phyloP scores from a whole-genome alignment of 2,888 invertebrate species.

The Drosophila quinaria region DNA sequence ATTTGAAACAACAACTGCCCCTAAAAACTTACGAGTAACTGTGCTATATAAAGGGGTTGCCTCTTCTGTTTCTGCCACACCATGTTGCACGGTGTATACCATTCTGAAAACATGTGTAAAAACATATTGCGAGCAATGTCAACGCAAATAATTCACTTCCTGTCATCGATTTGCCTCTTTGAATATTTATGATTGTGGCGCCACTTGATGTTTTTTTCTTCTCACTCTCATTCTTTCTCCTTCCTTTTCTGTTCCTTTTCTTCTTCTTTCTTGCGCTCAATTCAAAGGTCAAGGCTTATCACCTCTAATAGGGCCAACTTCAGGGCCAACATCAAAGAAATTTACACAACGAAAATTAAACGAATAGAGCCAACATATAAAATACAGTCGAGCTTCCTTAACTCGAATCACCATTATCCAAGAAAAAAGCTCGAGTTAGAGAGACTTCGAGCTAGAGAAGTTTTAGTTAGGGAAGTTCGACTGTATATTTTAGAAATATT shows the following conservation, averaged over 20 bases:
- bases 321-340: slow-evolving; percentile 1
- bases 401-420: too few species aligned
- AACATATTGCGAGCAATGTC: slow-evolving; percentile 64
- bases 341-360: slow-evolving; percentile 16
- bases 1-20: slow-evolving; percentile 62
- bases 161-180: slow-evolving; percentile 65
- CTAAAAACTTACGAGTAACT: not conserved
- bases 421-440: too few species aligned
- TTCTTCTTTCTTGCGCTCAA: slow-evolving; percentile 22
- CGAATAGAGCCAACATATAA: not conserved
- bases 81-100: slow-evolving; percentile 12
- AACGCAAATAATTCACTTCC: slow-evolving; percentile 79
- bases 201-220: slow-evolving; percentile 25
- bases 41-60: slow-evolving; percentile 19
- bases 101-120: slow-evolving; percentile 51
- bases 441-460: too few species aligned
- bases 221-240: not conserved
- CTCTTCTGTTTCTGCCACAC: slow-evolving; percentile 7
- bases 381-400: too few species aligned
- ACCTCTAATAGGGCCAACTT: slow-evolving; percentile 67
- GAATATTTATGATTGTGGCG: slow-evolving; percentile 56
- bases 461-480: too few species aligned
- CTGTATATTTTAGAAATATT: too few species aligned
- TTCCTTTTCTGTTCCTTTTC: not conserved
- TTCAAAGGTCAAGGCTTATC: slow-evolving; percentile 71